Evolutionary conservation across 2,113 vertebrate genomes (phyloP).

Genomic region (Platysternon megacephalum): DNA sequence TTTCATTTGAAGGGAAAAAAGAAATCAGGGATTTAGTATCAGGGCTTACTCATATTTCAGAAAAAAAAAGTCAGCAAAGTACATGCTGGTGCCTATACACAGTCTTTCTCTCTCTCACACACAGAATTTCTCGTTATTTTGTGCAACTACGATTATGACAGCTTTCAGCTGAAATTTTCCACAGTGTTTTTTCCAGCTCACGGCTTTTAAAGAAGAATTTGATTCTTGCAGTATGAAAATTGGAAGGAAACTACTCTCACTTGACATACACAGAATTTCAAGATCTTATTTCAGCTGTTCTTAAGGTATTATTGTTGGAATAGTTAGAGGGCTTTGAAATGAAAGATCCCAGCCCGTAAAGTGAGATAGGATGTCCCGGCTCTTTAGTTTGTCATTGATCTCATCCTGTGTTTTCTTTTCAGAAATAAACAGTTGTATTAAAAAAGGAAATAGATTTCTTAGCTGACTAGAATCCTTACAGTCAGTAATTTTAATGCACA

Average conservation of each 20-base stretch:
- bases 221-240: slow-evolving; percentile 7
- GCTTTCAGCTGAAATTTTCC: neutral
- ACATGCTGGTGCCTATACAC: neutral
- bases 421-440: slow-evolving; percentile 58
- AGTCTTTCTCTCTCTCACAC: neutral
- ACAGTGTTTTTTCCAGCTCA: neutral
- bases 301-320: slow-evolving; percentile 24
- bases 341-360: slow-evolving; percentile 9
- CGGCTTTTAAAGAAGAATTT: neutral
- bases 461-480: slow-evolving; percentile 50
- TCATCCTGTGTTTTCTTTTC: neutral
- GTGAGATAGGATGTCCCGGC: neutral
- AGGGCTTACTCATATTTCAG: neutral
- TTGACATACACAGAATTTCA: slow-evolving; percentile 20
- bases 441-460: slow-evolving; percentile 51
- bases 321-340: slow-evolving; percentile 39
- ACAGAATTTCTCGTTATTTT: neutral
- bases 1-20: neutral
- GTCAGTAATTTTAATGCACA: slow-evolving; percentile 65
- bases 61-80: neutral
- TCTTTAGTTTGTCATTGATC: slow-evolving; percentile 39
- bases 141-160: neutral
- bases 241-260: neutral
- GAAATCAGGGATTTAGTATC: neutral
- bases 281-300: slow-evolving; percentile 10